phyloP scores from a whole-genome alignment of 2,113 vertebrate genomes.

The Poecilia latipinna region DNA sequence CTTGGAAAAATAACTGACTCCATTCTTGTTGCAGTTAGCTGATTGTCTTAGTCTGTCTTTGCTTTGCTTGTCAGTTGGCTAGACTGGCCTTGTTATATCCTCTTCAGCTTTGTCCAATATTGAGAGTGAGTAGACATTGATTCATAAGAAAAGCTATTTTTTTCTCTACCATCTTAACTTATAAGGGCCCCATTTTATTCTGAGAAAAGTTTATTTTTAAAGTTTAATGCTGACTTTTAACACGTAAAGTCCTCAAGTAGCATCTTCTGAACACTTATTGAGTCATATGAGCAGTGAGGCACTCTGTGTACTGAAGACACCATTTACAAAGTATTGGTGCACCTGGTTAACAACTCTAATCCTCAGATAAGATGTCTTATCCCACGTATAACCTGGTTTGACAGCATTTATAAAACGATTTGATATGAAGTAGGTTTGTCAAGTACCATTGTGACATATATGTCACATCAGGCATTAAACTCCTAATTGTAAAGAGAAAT shows the following conservation, averaged over 20 bases:
- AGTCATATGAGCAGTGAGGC: neutral
- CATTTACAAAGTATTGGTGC: neutral
- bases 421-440: neutral
- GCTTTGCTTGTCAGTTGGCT: neutral
- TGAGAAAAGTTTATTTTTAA: slow-evolving; percentile 1
- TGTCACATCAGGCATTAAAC: too few species aligned
- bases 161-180: too few species aligned
- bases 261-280: neutral
- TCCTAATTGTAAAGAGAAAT: too few species aligned
- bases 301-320: neutral
- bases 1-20: neutral
- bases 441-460: neutral
- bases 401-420: neutral
- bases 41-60: neutral
- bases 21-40: neutral
- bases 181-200: too few species aligned
- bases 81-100: neutral
- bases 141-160: neutral
- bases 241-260: neutral
- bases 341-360: neutral
- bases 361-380: neutral
- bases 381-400: neutral
- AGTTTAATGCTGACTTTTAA: neutral
- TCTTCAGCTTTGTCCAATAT: neutral
- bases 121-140: neutral